phyloP scores from a whole-genome alignment of 2,113 vertebrate genomes.

The Machaerirhynchus nigripectus region DNA sequence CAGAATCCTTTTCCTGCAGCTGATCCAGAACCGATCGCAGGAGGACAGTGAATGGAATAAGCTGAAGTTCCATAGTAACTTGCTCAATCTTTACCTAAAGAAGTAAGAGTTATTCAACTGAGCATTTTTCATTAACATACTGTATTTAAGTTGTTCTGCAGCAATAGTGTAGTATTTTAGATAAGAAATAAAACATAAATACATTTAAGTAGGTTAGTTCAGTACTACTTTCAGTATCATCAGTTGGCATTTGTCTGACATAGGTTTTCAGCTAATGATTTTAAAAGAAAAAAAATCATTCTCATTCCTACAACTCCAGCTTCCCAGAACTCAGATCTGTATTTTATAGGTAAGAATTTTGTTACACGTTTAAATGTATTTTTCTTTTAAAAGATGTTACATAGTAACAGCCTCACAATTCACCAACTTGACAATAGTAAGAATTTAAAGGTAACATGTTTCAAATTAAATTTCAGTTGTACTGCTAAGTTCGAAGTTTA shows the following conservation, averaged over 20 bases:
- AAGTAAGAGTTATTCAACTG: neutral
- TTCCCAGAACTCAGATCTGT: neutral
- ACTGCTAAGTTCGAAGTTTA: neutral
- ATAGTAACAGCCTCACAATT: neutral
- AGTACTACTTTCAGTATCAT: neutral
- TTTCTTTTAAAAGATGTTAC: neutral
- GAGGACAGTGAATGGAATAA: conserved; percentile 92
- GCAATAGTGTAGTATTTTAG: neutral
- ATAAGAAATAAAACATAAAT: neutral
- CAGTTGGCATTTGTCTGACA: neutral
- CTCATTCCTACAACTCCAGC: neutral
- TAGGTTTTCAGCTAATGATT: neutral
- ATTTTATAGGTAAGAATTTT: neutral
- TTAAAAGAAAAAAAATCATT: neutral
- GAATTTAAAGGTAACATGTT: neutral
- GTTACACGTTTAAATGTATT: neutral
- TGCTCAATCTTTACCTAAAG: conserved; percentile 90
- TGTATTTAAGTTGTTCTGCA: neutral
- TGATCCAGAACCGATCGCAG: conserved; percentile 88
- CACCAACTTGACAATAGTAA: neutral
- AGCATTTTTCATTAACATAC: neutral
- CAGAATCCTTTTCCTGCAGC: conserved; percentile 92
- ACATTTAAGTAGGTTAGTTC: neutral
- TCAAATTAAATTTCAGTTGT: neutral
- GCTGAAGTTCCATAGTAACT: conserved; percentile 87